Conservation (phyloP, 2,113 vertebrate species). For the Xyrauchen texanus region DNA sequence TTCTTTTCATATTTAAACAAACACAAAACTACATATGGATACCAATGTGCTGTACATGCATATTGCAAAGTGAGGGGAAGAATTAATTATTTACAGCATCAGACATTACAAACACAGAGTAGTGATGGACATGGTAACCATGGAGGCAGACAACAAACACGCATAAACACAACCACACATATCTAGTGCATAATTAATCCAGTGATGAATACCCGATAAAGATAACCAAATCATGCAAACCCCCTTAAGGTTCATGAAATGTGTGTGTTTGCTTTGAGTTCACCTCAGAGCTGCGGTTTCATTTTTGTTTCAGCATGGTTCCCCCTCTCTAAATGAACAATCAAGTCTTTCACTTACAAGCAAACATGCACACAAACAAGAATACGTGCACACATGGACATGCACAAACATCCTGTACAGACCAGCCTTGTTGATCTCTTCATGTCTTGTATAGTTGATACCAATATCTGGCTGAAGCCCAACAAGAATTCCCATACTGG, state of each 20-base stretch:
- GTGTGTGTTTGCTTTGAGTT: background rate
- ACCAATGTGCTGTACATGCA: slow-evolving; percentile 12
- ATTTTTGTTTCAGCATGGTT: background rate
- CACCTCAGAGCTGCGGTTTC: background rate
- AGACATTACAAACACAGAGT: slow-evolving; percentile 38
- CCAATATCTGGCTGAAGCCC: too few species aligned
- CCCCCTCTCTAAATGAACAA: background rate
- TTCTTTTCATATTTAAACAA: too few species aligned
- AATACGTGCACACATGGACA: background rate
- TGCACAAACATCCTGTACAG: slow-evolving; percentile 13
- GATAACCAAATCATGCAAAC: slow-evolving; percentile 4
- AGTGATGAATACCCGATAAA: slow-evolving; percentile 50
- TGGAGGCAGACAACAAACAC: slow-evolving; percentile 41
- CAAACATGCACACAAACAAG: slow-evolving; percentile 9
- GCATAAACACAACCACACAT: slow-evolving; percentile 2
- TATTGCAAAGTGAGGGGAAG: slow-evolving; percentile 12
- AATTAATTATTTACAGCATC: slow-evolving; percentile 51
- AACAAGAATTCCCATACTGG: too few species aligned
- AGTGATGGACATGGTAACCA: slow-evolving; percentile 54
- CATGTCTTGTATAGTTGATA: too few species aligned
- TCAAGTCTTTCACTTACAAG: slow-evolving; percentile 27
- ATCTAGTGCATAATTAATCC: slow-evolving; percentile 44
- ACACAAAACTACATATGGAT: slow-evolving; percentile 11
- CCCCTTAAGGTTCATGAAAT: slow-evolving; percentile 14
- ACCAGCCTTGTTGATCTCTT: too few species aligned